Evolutionary conservation across 2,797 vertebrate species (phyloP), one percentile per base, ranked within the genome.

Genomic region (Molossus molossus): DNA sequence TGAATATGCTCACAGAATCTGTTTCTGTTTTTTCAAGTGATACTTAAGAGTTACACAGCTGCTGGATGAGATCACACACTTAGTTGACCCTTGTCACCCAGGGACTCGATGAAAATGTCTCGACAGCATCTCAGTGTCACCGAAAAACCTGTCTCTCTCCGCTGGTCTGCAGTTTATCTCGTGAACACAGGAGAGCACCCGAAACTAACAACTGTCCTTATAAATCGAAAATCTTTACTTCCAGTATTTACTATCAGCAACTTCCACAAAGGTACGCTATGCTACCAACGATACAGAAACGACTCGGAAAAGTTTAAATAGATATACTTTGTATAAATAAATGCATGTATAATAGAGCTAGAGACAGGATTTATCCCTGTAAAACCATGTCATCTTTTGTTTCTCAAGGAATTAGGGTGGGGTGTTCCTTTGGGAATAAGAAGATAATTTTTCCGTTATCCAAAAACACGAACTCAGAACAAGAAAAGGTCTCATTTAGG

Each of bases 171-270:
- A 96, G 79, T 98, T 97, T 87, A 11, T 10, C 40, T 50, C 2
- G n/a, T 76, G 58, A 97, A 96, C 98, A 98, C 97, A 70, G 12
- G 98, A 97, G 95, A 98, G 96, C 97, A 97, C 90, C 87, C 87
- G 77, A 81, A 73, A 73, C 13, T 83, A 92, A 96, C 50, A 72
- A 96, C 21, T 75, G 33, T 10, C 27, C 21, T 20, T 17, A 12
- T 1, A 55, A 60, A n/a, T 0, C 0, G 25, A 87, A 57, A 87
- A 57, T 45, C 57, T 55, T 86, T 75, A 64, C 6, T 40, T 9
- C 6, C 2, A 50, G 10, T 20, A 23, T 53, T 81, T 67, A 75
- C 20, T 57, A 93, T 37, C 4, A 29, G 14, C 27, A 72, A 75
- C 62, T 94, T 93, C 64, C 62, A 58, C 29, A 89, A 21, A 75